Percentiles rank a stretch among this genome's conserved stretches.
Evolutionary conservation across 2,797 vertebrate species (phyloP).

Genomic region (Molothrus ater): DNA sequence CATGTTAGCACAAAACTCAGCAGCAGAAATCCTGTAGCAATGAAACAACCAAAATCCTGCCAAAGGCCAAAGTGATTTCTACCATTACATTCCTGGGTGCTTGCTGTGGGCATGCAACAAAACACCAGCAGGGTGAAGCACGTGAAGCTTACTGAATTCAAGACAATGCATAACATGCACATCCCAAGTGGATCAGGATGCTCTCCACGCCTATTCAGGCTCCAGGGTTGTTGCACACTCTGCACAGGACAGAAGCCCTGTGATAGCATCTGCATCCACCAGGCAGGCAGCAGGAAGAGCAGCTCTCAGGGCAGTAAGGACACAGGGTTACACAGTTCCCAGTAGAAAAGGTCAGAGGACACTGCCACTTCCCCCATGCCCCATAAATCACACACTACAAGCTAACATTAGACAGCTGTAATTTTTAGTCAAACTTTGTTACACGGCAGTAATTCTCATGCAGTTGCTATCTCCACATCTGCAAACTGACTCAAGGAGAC

Average conservation of each 20-base stretch:
- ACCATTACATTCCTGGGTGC: neutral
- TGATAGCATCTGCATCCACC: neutral
- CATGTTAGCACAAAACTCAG: neutral
- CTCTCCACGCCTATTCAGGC: neutral
- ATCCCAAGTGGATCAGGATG: too few relatives aligned
- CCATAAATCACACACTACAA: neutral
- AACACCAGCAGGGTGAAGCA: neutral
- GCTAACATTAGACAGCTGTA: neutral
- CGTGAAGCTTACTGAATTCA: neutral
- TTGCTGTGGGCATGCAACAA: neutral
- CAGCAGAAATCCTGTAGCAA: neutral
- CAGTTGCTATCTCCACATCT: neutral
- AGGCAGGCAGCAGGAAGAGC: neutral
- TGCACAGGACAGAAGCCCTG: neutral
- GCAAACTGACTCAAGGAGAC: neutral
- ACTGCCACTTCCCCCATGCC: neutral
- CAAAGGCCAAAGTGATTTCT: conserved; percentile 1
- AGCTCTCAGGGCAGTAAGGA: neutral
- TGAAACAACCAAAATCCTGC: neutral
- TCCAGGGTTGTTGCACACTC: accelerated
- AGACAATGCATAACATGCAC: accelerated
- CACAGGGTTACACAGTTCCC: neutral
- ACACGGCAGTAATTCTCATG: neutral
- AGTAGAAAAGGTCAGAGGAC: neutral
- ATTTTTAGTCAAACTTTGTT: neutral